phyloP scores from a whole-genome alignment of 1,140 invertebrate genomes.

The Microplitis mediator region DNA sequence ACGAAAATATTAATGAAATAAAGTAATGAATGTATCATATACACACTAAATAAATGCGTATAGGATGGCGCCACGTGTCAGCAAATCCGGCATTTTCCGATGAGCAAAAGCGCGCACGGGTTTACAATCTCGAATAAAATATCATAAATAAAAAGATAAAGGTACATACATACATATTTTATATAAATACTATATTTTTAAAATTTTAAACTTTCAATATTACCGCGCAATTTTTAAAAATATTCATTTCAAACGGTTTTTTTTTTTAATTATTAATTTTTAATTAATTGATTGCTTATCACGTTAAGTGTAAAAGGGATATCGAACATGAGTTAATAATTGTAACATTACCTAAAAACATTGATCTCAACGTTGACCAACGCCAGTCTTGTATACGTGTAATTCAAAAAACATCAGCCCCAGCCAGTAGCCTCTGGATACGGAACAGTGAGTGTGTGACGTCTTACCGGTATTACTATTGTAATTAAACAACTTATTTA shows the following conservation, averaged over 20 bases:
- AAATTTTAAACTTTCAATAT: not conserved
- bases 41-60: constrained; percentile 20
- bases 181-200: no score
- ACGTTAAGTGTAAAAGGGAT: not conserved
- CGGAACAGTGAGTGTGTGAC: constrained; percentile 21
- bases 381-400: constrained; percentile 44
- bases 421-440: constrained; percentile 44
- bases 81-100: constrained; percentile 33
- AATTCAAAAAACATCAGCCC: constrained; percentile 57
- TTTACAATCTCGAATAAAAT: constrained; percentile 32
- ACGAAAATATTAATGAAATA: not conserved
- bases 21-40: not conserved
- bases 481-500: not conserved
- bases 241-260: not conserved
- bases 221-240: not conserved
- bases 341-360: constrained; percentile 46
- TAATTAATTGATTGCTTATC: no score
- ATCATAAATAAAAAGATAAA: constrained; percentile 24
- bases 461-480: constrained; percentile 20
- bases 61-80: constrained; percentile 53
- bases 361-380: constrained; percentile 47
- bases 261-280: not conserved
- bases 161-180: not conserved
- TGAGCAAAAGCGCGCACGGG: constrained; percentile 24
- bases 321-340: constrained; percentile 40